Conservation (phyloP, 2,797 vertebrate genomes). For the Cottoperca gobio region DNA sequence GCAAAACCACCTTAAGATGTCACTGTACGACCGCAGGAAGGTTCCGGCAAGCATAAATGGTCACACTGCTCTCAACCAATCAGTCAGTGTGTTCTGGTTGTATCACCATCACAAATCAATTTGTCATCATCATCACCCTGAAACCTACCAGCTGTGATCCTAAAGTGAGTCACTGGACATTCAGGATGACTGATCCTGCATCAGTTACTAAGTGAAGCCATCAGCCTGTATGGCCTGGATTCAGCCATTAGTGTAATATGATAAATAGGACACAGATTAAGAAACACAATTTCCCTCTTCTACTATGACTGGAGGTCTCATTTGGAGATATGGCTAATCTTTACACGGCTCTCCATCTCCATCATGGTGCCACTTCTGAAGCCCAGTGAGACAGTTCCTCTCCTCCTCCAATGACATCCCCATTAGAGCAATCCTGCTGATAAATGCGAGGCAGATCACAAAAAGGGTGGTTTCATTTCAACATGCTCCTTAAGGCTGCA, state of each 20-base stretch:
- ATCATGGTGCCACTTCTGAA: conserved; percentile 76
- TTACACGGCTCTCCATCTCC: conserved; percentile 79
- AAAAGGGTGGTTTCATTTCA: conserved; percentile 77
- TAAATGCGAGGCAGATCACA: conserved; percentile 85
- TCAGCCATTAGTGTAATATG: conserved; percentile 73
- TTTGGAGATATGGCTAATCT: conserved; percentile 83
- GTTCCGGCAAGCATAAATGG: conserved; percentile 17
- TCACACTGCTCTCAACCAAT: conserved; percentile 15
- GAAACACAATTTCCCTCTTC: conserved; percentile 72
- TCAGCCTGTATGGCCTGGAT: conserved; percentile 57
- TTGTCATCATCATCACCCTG: conserved; percentile 54
- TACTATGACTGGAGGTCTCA: conserved; percentile 77
- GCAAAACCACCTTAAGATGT: conserved; percentile 34
- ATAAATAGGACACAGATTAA: conserved; percentile 81
- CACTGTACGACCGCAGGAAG: conserved; percentile 27
- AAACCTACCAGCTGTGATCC: conserved; percentile 52
- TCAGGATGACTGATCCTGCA: conserved; percentile 60
- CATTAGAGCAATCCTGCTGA: conserved; percentile 83
- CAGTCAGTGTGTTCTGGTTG: conserved; percentile 39
- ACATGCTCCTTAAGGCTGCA: conserved; percentile 71
- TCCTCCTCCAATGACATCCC: conserved; percentile 78
- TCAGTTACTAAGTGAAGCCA: conserved; percentile 57
- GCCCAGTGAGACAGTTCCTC: conserved; percentile 59
- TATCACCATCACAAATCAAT: conserved; percentile 56
- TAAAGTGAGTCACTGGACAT: conserved; percentile 55